These are phyloP conservation scores for Dolichotis patagonum DNA, from an alignment of 2,113 vertebrate genomes.

Conservation along the genomic window DNA sequence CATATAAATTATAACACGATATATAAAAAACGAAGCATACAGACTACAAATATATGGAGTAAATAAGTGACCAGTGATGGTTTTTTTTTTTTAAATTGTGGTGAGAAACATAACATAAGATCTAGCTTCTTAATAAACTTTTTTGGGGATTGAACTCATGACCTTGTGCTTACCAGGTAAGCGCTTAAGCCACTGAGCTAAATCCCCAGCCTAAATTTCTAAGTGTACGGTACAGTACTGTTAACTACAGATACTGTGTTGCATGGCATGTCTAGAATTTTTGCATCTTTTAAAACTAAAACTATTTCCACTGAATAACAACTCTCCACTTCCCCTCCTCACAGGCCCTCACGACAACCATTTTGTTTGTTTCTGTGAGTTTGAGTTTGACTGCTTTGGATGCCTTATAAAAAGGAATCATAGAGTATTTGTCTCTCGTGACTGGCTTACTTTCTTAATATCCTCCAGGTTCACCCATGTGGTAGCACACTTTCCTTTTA, in stretches of 20 bases:
- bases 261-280: neutral
- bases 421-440: neutral
- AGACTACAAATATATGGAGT: neutral
- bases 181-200: no score
- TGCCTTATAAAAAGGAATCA: neutral
- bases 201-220: neutral
- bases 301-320: neutral
- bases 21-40: conserved; percentile 12
- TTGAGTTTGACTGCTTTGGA: neutral
- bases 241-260: neutral
- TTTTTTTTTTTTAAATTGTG: neutral
- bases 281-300: neutral
- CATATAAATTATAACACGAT: neutral
- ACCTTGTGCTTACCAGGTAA: no score
- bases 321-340: neutral
- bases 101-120: neutral
- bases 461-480: neutral
- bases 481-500: neutral
- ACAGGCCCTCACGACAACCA: neutral
- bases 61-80: neutral
- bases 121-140: neutral
- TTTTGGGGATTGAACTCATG: no score
- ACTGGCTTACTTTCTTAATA: neutral
- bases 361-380: neutral
- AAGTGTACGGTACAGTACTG: neutral